A percentile compares a stretch with the other conserved stretches of the same genome.
Evolutionary conservation across 2,113 vertebrate genomes (phyloP).

Genomic region (Catagonus wagneri): DNA sequence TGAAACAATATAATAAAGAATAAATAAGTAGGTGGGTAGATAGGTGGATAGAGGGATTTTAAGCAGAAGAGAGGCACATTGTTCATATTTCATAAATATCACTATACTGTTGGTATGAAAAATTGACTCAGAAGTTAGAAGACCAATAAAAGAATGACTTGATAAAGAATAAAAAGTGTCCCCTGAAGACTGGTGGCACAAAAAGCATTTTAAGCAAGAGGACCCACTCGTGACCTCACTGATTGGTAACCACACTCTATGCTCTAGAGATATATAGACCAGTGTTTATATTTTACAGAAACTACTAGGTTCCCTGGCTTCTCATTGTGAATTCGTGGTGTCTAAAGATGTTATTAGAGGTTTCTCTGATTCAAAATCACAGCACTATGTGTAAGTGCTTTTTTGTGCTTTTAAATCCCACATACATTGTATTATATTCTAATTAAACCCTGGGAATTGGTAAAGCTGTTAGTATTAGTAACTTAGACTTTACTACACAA

Average conservation of each 20-base stretch:
- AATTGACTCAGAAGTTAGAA: background rate
- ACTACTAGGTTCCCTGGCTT: background rate
- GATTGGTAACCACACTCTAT: background rate
- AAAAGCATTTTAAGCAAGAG: background rate
- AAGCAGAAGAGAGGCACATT: background rate
- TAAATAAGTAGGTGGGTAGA: background rate
- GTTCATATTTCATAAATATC: background rate
- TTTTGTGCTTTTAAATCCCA: background rate
- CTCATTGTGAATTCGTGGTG: background rate
- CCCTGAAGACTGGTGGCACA: background rate
- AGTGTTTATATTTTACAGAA: background rate
- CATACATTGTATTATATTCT: background rate
- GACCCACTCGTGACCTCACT: background rate
- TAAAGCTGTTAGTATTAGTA: slow-evolving; percentile 10
- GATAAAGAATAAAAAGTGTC: background rate
- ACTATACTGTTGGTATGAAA: background rate
- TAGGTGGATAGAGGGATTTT: background rate
- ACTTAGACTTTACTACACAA: background rate
- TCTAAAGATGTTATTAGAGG: background rate
- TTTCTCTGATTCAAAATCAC: slow-evolving; percentile 14
- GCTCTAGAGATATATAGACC: background rate
- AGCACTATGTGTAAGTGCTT: background rate
- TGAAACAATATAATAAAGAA: slow-evolving; percentile 10
- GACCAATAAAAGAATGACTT: background rate
- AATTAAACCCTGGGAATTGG: slow-evolving; percentile 1